Base-by-base conservation (phyloP, 1,140 invertebrate genomes). In the Drosophila nannoptera region DNA sequence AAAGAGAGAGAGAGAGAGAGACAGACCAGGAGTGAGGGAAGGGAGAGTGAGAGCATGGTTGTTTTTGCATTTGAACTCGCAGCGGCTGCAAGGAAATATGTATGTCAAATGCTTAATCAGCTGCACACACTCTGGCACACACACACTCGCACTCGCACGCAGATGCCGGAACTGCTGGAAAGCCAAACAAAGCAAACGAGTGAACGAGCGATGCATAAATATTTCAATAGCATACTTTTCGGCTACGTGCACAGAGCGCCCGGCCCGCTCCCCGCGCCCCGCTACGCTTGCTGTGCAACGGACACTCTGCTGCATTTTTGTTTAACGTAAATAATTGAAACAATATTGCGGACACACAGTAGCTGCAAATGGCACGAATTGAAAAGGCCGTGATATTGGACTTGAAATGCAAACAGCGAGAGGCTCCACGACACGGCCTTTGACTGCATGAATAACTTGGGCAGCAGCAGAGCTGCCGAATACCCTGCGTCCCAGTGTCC, bases 151-250 rank as follows among this genome's bases (percentile, higher is more conserved):
- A 54, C 38, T 7, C 22, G 22, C 22, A 22, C 22, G 1, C 22
- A 22, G 22, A 22, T 22, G 22, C 22, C 22, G 22, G 22, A 22
- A 22, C 1, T 22, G 22, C 22, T 22, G 55, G 52, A 36, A 38
- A 52, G 46, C 16, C 63, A 75, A 84, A 83, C 80, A 84, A 78
- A 73, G 77, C 53, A 75, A 78, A 62, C 56, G 63, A 68, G 59
- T 69, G 58, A 66, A 66, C 71, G 76, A 78, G 52, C 75, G 43
- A 58, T 65, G 76, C 76, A 84, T 84, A 80, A 84, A 84, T 84
- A 86, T 86, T 84, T 84, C 81, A 84, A 82, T 80, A 84, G 80
- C 80, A 84, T 86, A 80, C 80, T 80, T 84, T 86, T 86, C 63
- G 69, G 69, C 66, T 73, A 84, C 80, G 81, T 84, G 80, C 80